These are phyloP conservation scores for Entomobrya proxima DNA, from an alignment of 2,888 invertebrate species.

Conservation along the genomic window DNA sequence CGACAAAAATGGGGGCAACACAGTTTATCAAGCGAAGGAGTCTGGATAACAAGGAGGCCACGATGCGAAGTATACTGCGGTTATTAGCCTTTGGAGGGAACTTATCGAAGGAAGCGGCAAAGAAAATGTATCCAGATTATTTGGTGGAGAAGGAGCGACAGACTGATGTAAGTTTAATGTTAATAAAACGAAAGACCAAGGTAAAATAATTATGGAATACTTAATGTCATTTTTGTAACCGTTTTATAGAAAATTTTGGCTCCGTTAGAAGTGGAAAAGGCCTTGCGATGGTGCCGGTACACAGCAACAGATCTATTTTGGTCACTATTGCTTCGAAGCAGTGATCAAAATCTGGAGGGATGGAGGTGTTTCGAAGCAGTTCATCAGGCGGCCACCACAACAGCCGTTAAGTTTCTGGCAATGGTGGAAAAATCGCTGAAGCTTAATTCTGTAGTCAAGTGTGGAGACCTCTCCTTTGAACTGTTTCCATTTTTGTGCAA, in stretches of 20 bases:
- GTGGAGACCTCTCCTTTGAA: slow-evolving; percentile 53
- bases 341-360: slow-evolving; percentile 50
- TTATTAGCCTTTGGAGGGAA: slow-evolving; percentile 45
- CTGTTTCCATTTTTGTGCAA: slow-evolving; percentile 65
- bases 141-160: slow-evolving; percentile 25
- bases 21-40: slow-evolving; percentile 41
- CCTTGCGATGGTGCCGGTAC: slow-evolving; percentile 40
- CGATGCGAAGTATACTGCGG: not conserved
- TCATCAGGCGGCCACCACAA: slow-evolving; percentile 58
- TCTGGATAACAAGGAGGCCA: slow-evolving; percentile 43
- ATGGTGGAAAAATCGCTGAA: slow-evolving; percentile 58
- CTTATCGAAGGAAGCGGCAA: not conserved
- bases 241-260: slow-evolving; percentile 44
- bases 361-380: slow-evolving; percentile 67
- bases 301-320: slow-evolving; percentile 61
- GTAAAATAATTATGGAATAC: not conserved
- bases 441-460: slow-evolving; percentile 40
- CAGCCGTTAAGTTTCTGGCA: slow-evolving; percentile 56
- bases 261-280: slow-evolving; percentile 29
- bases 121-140: slow-evolving; percentile 36
- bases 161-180: slow-evolving; percentile 19
- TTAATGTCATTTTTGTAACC: not conserved
- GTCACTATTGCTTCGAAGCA: slow-evolving; percentile 34
- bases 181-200: not conserved
- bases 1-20: not conserved